phyloP scores from a whole-genome alignment of 2,797 vertebrate genomes.

The Cyclopterus lumpus region DNA sequence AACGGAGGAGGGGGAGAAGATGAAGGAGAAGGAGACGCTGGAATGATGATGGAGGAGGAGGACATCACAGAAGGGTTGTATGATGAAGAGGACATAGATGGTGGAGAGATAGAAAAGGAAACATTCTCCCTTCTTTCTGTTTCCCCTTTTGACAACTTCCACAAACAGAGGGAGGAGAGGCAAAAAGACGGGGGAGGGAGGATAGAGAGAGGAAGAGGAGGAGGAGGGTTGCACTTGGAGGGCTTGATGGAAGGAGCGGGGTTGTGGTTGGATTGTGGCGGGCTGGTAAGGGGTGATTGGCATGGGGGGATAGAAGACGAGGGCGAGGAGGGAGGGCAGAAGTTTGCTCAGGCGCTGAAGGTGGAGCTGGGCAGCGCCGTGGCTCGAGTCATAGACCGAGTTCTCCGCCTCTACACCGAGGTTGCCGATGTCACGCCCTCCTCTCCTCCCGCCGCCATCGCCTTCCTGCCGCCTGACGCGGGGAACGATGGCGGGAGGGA shows the following conservation, averaged over 20 bases:
- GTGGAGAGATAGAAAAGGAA: conserved; percentile 60
- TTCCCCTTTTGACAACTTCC: conserved; percentile 56
- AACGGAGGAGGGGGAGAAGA: conserved; percentile 38
- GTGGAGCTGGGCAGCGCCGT: conserved; percentile 83
- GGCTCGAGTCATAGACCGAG: conserved; percentile 85
- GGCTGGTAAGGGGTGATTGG: conserved; percentile 80
- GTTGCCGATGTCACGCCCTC: conserved; percentile 58
- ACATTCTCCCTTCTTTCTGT: conserved; percentile 66
- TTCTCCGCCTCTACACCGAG: conserved; percentile 83
- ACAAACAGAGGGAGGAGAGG: conserved; percentile 57
- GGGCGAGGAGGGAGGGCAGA: conserved; percentile 75
- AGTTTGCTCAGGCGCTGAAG: conserved; percentile 85
- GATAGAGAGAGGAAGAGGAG: conserved; percentile 50
- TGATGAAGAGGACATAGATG: conserved; percentile 69
- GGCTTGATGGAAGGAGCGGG: conserved; percentile 69
- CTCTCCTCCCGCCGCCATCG: conserved; percentile 58
- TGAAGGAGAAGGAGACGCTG: conserved; percentile 58
- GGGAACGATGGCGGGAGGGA: conserved; percentile 42
- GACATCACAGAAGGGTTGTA: conserved; percentile 70
- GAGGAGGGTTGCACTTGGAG: conserved; percentile 63
- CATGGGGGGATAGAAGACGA: conserved; percentile 71
- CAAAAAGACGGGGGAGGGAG: conserved; percentile 49
- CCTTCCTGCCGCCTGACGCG: conserved; percentile 52
- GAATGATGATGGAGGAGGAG: conserved; percentile 66
- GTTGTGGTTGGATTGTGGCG: conserved; percentile 80